A percentile compares a stretch with the other conserved stretches of the same genome.
Evolutionary conservation across 2,113 vertebrate species (phyloP).

Genomic region (Apodemus sylvaticus): DNA sequence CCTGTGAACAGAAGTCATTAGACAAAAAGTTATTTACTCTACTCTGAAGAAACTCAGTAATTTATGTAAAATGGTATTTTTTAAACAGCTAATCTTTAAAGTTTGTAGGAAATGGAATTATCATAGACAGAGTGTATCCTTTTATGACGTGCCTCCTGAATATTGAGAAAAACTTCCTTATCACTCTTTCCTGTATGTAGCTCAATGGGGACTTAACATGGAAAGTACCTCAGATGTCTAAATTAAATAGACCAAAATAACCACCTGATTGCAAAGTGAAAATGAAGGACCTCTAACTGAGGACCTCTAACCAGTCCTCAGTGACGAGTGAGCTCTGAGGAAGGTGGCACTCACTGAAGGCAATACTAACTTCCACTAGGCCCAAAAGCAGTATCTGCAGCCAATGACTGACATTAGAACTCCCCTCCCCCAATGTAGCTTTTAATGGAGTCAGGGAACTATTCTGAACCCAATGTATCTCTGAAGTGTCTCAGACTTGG

Average conservation of each 20-base stretch:
- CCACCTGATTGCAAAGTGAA: background rate
- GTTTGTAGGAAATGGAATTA: constrained; percentile 40
- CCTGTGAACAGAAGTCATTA: background rate
- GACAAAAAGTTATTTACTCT: constrained; percentile 33
- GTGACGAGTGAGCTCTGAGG: too few relatives aligned
- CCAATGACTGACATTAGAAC: background rate
- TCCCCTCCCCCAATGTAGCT: background rate
- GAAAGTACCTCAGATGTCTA: background rate
- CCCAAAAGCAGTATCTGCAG: background rate
- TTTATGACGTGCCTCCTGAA: constrained; percentile 5
- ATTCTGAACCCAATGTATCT: background rate
- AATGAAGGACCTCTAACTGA: too few relatives aligned
- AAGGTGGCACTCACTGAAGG: background rate
- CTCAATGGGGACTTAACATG: background rate
- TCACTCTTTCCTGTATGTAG: background rate
- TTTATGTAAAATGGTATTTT: constrained; percentile 45
- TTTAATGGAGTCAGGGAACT: background rate
- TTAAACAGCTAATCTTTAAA: constrained; percentile 13
- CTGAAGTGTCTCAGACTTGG: background rate
- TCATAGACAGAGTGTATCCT: background rate
- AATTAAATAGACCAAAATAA: background rate
- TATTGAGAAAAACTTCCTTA: constrained; percentile 7
- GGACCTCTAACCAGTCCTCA: background rate
- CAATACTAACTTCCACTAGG: background rate
- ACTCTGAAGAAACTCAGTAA: constrained; percentile 19